A percentile compares a stretch with the other conserved stretches of the same genome.
These are phyloP conservation scores for Atrina japonica DNA, from an alignment of 2,888 invertebrate species.

Conservation along the genomic window DNA sequence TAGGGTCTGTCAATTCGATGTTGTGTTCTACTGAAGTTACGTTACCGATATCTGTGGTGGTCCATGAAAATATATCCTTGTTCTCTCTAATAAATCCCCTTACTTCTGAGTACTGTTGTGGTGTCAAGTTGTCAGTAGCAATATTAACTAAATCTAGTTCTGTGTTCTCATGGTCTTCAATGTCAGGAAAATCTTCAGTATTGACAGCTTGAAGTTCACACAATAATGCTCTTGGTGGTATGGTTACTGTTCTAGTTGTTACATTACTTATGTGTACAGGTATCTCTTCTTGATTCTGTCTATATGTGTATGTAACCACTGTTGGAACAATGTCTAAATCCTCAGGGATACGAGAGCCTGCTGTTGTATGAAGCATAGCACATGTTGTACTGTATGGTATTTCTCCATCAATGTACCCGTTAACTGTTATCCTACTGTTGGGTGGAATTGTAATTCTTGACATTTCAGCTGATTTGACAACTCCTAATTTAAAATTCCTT, in stretches of 20 bases:
- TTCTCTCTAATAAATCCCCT: too few species aligned
- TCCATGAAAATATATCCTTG: too few species aligned
- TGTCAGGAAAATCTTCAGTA: background rate
- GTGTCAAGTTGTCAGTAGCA: too few species aligned
- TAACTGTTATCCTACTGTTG: background rate
- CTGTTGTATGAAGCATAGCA: background rate
- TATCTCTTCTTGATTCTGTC: background rate
- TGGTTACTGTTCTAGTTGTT: background rate
- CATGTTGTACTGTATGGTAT: background rate
- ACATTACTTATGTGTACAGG: background rate
- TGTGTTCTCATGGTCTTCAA: too few species aligned
- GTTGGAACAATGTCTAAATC: constrained; percentile 3
- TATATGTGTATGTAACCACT: background rate
- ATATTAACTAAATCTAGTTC: background rate
- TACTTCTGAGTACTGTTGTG: too few species aligned
- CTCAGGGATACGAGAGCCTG: too few species aligned
- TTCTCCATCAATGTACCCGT: background rate
- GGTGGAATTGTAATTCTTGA: background rate
- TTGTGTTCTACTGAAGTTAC: too few species aligned
- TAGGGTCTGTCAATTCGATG: too few species aligned
- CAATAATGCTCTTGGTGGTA: background rate
- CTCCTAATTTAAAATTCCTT: constrained; percentile 8
- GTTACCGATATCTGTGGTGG: too few species aligned
- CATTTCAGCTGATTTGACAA: constrained; percentile 21
- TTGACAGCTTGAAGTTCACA: background rate